A percentile compares a stretch with the other conserved stretches of the same genome.
Evolutionary conservation across 2,113 vertebrate genomes (phyloP).

Genomic region (Oryzias woworae): DNA sequence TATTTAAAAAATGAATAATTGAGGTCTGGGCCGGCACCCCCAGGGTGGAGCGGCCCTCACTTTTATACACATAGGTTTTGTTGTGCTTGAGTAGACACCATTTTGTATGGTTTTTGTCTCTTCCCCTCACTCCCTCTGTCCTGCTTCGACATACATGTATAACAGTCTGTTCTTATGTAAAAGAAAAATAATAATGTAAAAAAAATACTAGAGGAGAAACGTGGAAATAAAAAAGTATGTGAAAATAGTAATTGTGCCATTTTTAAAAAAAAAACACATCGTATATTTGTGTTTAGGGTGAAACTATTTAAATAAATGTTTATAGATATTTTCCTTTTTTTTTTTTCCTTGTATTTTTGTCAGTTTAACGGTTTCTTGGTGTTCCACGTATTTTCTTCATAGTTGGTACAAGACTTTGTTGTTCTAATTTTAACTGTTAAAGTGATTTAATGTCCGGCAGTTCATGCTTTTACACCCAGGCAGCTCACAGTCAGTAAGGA

Average conservation of each 20-base stretch:
- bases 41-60: constrained; percentile 84
- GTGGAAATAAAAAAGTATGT: constrained; percentile 99
- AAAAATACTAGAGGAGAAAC: constrained; percentile 96
- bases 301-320: no score
- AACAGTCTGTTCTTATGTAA: constrained; percentile 99
- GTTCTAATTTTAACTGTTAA: no score
- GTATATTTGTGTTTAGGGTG: no score
- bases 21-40: constrained; percentile 87
- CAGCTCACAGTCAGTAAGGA: no score
- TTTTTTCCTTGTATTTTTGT: no score
- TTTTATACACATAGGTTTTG: constrained; percentile 96
- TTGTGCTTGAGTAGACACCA: constrained; percentile 97
- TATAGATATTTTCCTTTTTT: no score
- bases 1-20: constrained; percentile 94
- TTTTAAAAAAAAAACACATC: constrained; percentile 12
- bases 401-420: no score
- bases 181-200: constrained; percentile 82
- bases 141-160: constrained; percentile 92
- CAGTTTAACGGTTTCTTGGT: no score
- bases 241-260: constrained; percentile 92
- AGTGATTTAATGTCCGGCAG: no score
- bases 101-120: constrained; percentile 93
- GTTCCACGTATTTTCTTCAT: no score
- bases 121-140: constrained; percentile 54
- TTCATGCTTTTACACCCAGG: no score